Percentiles rank a stretch among this genome's conserved stretches.
phyloP scores from a whole-genome alignment of 2,797 vertebrate species.

The Gallinago stenura region DNA sequence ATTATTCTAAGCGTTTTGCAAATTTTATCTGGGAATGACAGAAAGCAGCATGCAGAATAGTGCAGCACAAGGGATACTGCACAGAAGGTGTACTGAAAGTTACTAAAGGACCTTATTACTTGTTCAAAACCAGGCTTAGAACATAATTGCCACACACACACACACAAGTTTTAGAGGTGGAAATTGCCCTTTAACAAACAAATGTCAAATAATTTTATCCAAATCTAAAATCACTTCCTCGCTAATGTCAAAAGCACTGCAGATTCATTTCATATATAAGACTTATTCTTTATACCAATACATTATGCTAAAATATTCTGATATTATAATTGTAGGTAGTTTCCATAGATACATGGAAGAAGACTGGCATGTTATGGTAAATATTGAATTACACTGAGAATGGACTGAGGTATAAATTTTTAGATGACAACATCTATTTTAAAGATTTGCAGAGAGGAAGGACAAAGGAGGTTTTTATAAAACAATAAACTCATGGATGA shows the following conservation, averaged over 20 bases:
- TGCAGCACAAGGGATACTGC: neutral
- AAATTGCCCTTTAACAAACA: neutral
- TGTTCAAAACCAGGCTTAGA: neutral
- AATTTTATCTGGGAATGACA: neutral
- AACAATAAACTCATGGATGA: neutral
- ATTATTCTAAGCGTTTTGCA: neutral
- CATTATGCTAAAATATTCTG: constrained; percentile 18
- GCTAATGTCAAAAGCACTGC: neutral
- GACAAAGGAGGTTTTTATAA: neutral
- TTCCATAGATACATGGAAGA: constrained; percentile 56
- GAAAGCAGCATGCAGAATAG: neutral
- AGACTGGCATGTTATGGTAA: constrained; percentile 47
- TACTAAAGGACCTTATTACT: neutral
- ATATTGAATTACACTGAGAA: constrained; percentile 46
- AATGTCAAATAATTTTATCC: neutral
- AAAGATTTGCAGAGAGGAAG: neutral
- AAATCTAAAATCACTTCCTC: neutral
- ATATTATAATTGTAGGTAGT: constrained; percentile 56
- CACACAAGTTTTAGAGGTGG: neutral
- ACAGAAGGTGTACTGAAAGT: neutral
- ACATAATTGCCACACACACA: neutral
- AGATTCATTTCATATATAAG: constrained; percentile 2
- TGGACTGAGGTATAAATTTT: neutral
- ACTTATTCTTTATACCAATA: constrained; percentile 1
- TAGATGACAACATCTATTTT: constrained; percentile 8